Evolutionary conservation across 23 tunicate species (phyloP), one percentile per base, ranked within the genome.

Genomic region (Trididemnum clinides): DNA sequence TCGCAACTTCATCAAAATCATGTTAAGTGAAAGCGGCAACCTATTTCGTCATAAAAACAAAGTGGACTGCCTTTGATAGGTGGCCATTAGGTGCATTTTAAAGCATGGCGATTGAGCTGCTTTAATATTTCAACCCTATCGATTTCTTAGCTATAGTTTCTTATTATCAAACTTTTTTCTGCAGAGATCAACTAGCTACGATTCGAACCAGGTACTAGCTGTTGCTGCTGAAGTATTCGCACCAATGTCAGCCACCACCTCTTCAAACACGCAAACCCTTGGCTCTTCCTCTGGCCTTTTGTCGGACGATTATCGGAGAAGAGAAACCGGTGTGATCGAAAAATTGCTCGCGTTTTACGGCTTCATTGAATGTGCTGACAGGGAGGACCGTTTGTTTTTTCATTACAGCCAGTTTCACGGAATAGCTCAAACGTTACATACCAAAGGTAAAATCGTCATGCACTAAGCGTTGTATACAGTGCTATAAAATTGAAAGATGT

Each of bases 361-460:
- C 6, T 97, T 97, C 77, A 97, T 97, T n/a, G 83, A 89, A 65
- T 95, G 93, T 38, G 93, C 97, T n/a, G 99, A 97, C 63, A 54
- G 97, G 54, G 95, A 95, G 69, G 99, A 97, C 1, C 89, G 99
- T 10, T 50, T 97, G 72, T 97, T 97, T 50, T 97, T 97, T 64
- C 99, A 97, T 85, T 97, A 92, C 85, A 88, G 95, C 62, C 99
- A 97, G 77, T 97, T 79, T 73, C 98, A 94, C 51, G 98, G 98
- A 18, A 95, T 89, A 94, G 94, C 98, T 19, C 88, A 78, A 0
- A 64, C 82, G 51, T 57, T 94, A 33, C 91, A 87, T 51, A 83
- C 89, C 18, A 89, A 82, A 37, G 98, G 98, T 94, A 74, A 34
- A 51, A n/a, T n/a, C n/a, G n/a, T n/a, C n/a, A n/a, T n/a, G n/a